Conservation (phyloP, 1,140 invertebrate genomes). For the Tetragnatha versicolor region DNA sequence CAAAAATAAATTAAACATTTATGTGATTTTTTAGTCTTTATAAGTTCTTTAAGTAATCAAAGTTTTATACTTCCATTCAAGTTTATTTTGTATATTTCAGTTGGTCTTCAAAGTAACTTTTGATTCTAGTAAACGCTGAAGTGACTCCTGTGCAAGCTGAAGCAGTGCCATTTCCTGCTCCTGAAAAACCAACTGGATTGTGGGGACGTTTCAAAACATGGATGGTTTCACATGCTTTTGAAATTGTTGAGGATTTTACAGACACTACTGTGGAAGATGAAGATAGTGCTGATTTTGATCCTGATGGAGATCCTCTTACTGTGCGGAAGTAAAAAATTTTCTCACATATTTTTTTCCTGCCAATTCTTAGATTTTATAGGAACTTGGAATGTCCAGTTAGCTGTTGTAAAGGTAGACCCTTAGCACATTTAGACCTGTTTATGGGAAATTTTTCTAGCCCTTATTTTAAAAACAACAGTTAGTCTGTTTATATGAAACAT, state of each 20-base stretch:
- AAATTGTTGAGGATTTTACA: slow-evolving; percentile 52
- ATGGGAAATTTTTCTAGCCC: too few relatives aligned
- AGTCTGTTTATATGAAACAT: too few relatives aligned
- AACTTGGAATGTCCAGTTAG: too few relatives aligned
- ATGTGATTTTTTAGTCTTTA: too few relatives aligned
- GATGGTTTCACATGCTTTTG: slow-evolving; percentile 27
- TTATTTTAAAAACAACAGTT: too few relatives aligned
- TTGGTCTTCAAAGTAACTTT: not conserved
- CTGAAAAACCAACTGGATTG: slow-evolving; percentile 16
- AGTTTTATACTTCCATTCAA: too few relatives aligned
- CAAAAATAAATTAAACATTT: too few relatives aligned
- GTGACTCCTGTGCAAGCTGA: slow-evolving; percentile 36
- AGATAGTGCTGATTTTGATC: slow-evolving; percentile 47
- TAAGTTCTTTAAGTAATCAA: too few relatives aligned
- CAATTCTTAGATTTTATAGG: too few relatives aligned
- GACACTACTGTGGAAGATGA: slow-evolving; percentile 51
- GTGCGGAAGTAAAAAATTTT: slow-evolving; percentile 53
- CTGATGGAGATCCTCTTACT: slow-evolving; percentile 54
- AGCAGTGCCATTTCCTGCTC: slow-evolving; percentile 10
- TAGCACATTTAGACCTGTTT: too few relatives aligned
- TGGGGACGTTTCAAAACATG: not conserved
- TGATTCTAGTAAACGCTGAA: slow-evolving; percentile 36
- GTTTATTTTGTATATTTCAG: not conserved
- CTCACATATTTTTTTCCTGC: too few relatives aligned
- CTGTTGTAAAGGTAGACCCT: too few relatives aligned